Base-by-base conservation (phyloP, 1,140 invertebrate genomes). In the Euura lappo region DNA sequence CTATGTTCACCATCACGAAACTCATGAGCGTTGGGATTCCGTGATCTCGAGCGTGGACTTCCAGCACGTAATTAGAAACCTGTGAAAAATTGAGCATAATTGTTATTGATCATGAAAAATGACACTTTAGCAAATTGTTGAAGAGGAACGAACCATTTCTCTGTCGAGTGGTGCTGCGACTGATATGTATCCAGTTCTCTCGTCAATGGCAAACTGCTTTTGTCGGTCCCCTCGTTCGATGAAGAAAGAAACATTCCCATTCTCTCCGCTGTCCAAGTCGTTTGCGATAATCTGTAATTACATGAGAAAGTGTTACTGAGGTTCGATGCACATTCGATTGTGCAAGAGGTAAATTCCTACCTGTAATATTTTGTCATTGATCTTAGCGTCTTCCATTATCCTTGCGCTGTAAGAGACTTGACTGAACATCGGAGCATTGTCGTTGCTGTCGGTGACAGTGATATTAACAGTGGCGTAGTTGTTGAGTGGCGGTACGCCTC, bases 381-480 rank as follows among this genome's bases (percentile, higher is more conserved):
- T 82, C 74, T 88, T 85, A 1, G 93, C 90, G 85, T 97, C 94
- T 87, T 98, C 97, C 60, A 91, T 89, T 2, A 98, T 91, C 64
- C 92, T 89, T 4, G 94, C 92, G 66, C 91, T 92, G 81, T 98
- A 98, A 1, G 93, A 90, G 47, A 91, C 89, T 84, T 96, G 95
- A 67, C 89, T 90, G 83, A 98, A 98, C 60, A 92, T 89, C 2
- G 97, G 97, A 7, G 91, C 89, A 85, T 98, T 98, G 80, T 98
- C 97, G 83, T 98, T 98, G 77, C 93, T 93, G 86, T 98, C 97
- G 6, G 90, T 89, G 3, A 98, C 90, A 0, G 94, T 93, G 67
- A 99, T 94, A 81, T 98, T 97, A 4, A 97, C 91, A n/a, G 93
- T 93, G 2, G 95, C 94, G 75, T 95, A 92, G 82, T 95, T 95